A percentile compares a stretch with the other conserved stretches of the same genome.
phyloP scores from a whole-genome alignment of 2,888 invertebrate genomes.

The Ichneumon xanthorius region DNA sequence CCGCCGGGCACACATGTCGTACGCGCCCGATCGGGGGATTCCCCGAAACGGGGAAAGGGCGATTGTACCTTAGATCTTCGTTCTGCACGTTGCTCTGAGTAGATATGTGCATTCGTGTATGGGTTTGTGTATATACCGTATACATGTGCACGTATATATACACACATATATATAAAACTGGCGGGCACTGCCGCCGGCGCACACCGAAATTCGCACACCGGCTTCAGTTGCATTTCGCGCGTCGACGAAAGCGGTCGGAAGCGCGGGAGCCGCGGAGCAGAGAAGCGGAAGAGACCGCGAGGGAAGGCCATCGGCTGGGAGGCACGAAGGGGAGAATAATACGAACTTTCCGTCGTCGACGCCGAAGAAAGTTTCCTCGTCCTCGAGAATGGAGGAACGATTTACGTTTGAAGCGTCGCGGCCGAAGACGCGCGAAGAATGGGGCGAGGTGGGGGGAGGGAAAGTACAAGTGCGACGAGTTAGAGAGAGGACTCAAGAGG shows the following conservation, averaged over 20 bases:
- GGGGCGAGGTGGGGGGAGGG: neutral
- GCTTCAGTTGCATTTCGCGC: constrained; percentile 68
- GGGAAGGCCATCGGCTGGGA: neutral
- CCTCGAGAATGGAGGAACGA: neutral
- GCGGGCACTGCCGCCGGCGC: constrained; percentile 40
- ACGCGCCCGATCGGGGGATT: constrained; percentile 2
- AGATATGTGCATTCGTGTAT: neutral
- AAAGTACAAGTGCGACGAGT: constrained; percentile 10
- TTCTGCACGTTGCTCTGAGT: neutral
- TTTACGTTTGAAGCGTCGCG: neutral
- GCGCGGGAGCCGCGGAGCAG: neutral
- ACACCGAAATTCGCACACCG: constrained; percentile 56
- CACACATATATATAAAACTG: constrained; percentile 8
- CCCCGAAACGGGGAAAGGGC: neutral
- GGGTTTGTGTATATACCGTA: neutral
- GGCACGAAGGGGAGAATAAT: neutral
- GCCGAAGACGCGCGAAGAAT: neutral
- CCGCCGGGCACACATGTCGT: constrained; percentile 2
- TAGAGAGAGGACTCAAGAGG: constrained; percentile 1
- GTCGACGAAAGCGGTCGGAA: constrained; percentile 58
- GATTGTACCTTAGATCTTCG: neutral
- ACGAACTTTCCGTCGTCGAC: neutral
- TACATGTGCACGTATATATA: neutral
- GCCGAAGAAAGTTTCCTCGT: constrained; percentile 1
- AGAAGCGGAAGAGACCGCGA: neutral